Evolutionary conservation across 2,113 vertebrate species (phyloP).

Genomic region (Seriola aureovittata): DNA sequence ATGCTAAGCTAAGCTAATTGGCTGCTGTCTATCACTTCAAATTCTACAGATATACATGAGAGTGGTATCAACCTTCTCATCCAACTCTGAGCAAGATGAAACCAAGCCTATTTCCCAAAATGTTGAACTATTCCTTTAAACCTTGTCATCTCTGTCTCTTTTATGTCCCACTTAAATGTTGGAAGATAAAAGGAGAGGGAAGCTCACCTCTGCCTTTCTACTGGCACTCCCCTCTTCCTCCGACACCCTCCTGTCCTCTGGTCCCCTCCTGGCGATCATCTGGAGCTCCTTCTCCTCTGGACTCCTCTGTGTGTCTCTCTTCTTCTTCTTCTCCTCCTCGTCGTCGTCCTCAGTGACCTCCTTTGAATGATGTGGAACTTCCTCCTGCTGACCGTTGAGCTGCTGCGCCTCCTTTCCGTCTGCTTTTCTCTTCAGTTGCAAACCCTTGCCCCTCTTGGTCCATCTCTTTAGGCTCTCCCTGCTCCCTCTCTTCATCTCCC

Average conservation of each 20-base stretch:
- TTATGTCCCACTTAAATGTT: background rate
- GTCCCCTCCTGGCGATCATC: constrained; percentile 77
- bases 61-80: background rate
- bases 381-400: constrained; percentile 51
- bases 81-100: background rate
- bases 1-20: background rate
- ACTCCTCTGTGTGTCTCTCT: constrained; percentile 68
- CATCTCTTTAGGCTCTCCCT: constrained; percentile 79
- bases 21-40: background rate
- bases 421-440: constrained; percentile 60
- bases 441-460: constrained; percentile 84
- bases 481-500: constrained; percentile 54
- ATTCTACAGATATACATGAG: background rate
- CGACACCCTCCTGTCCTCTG: constrained; percentile 87
- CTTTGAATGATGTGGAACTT: constrained; percentile 83
- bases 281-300: constrained; percentile 85
- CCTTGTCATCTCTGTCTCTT: background rate
- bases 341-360: constrained; percentile 83
- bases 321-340: constrained; percentile 81
- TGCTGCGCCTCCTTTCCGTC: constrained; percentile 66
- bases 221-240: constrained; percentile 96
- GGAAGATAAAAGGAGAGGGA: background rate
- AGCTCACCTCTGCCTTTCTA: constrained; percentile 91
- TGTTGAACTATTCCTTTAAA: background rate
- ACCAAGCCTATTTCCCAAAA: background rate